Base-by-base conservation (phyloP, 2,113 vertebrate genomes). In the Cromileptes altivelis region DNA sequence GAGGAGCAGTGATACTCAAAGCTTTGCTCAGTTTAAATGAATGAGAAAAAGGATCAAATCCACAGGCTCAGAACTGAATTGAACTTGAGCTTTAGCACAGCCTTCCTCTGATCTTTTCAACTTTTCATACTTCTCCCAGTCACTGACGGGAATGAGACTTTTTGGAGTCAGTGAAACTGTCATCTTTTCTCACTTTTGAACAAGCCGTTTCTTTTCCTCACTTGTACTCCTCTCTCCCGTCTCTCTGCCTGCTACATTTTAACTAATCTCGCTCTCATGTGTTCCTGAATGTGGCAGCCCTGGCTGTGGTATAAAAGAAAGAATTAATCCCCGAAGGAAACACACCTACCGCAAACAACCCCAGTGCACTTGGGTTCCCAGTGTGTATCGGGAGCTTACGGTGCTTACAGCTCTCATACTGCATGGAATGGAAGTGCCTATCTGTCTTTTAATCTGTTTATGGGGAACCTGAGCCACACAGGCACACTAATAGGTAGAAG, bases 371-470 rank as follows among this genome's bases (percentile, higher is more conserved):
- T 47, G 62, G 18, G 33, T 70, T 73, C n/a, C 15, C 25, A 17
- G 37, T 42, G 30, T 78, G 47, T 45, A 63, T 61, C 8, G 2
- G 8, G 50, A 45, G 63, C 57, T 78, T 25, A 85, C 17, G 45
- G 37, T 57, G 18, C 30, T 78, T 40, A 63, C 57, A 61, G 63
- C 63, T 47, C 53, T 82, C 42, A 40, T 25, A 30, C 19, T 49
- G 77, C 53, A 52, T 23, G 52, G 21, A 84, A 33, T 55, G 52
- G 79, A 75, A 55, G 64, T 25, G 55, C 27, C 58, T 78, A 69
- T 89, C 25, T 6, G 33, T 40, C 78, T 79, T 84, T 75, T 64
- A 79, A 84, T 81, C 64, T 62, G 77, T 86, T 89, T 75, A 73
- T 40, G 73, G 23, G 62, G 63, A 90, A 83, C 56, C 37, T 82